phyloP scores from a whole-genome alignment of 2,888 invertebrate species.

The Dromius quadrimaculatus region DNA sequence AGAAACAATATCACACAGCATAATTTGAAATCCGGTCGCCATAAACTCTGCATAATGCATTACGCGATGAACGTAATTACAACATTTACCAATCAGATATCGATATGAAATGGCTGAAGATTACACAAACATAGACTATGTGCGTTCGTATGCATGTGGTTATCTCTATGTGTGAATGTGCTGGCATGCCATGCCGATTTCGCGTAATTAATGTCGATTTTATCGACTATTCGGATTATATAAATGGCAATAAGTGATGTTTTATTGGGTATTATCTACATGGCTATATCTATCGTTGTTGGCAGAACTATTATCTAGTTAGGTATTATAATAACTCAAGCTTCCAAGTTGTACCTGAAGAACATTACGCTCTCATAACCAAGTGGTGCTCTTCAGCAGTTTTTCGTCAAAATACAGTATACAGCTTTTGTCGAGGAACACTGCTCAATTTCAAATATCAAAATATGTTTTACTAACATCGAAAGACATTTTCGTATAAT shows the following conservation, averaged over 20 bases:
- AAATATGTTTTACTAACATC: too few relatives aligned
- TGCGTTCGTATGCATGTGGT: background rate
- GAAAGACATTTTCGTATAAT: too few relatives aligned
- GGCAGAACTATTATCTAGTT: too few relatives aligned
- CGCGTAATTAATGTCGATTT: slow-evolving; percentile 43
- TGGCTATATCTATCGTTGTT: slow-evolving; percentile 7
- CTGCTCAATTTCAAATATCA: too few relatives aligned
- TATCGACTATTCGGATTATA: slow-evolving; percentile 42
- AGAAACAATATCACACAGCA: slow-evolving; percentile 37
- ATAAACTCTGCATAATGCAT: slow-evolving; percentile 44
- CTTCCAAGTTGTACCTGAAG: too few relatives aligned
- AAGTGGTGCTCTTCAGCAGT: too few relatives aligned
- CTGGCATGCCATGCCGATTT: slow-evolving; percentile 26
- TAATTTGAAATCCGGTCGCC: slow-evolving; percentile 41
- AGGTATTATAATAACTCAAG: too few relatives aligned
- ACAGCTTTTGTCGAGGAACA: too few relatives aligned
- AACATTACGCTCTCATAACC: too few relatives aligned
- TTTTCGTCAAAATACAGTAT: too few relatives aligned
- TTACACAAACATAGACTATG: slow-evolving; percentile 30
- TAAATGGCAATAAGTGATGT: slow-evolving; percentile 44
- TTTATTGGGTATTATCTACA: slow-evolving; percentile 35
- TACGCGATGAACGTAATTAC: slow-evolving; percentile 44
- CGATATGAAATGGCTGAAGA: slow-evolving; percentile 41
- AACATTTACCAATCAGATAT: slow-evolving; percentile 46
- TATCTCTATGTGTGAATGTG: background rate